Evolutionary conservation across 1,140 invertebrate species (phyloP).

Genomic region (Magallana gigas): DNA sequence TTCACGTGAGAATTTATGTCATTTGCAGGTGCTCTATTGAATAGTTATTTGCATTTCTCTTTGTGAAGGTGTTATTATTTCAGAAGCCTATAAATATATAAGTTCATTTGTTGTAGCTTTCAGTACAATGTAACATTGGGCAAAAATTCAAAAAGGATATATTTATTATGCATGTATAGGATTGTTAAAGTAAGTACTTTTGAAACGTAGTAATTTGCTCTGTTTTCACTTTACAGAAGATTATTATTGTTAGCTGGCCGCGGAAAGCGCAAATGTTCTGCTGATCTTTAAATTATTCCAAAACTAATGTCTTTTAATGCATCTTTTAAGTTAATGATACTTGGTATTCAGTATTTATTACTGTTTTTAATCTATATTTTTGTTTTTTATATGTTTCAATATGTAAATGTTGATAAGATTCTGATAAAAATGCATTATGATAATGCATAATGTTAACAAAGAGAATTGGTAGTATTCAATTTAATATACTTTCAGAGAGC

Average conservation of each 20-base stretch:
- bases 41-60: neutral
- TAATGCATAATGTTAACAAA: neutral
- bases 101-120: neutral
- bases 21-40: neutral
- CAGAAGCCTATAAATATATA: neutral
- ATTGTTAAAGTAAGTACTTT: neutral
- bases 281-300: conserved; percentile 17
- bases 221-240: neutral
- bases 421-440: conserved; percentile 6
- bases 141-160: conserved; percentile 31
- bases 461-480: neutral
- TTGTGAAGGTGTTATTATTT: neutral
- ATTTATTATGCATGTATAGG: conserved; percentile 28
- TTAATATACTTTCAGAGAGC: neutral
- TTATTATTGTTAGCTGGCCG: neutral
- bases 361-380: neutral
- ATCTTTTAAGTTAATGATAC: neutral
- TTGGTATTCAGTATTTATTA: neutral
- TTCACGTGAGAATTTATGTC: neutral
- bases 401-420: conserved; percentile 2
- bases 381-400: neutral
- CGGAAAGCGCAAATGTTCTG: neutral
- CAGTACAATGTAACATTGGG: neutral
- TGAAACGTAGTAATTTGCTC: conserved; percentile 13
- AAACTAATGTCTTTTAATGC: conserved; percentile 15